phyloP scores from a whole-genome alignment of 1,140 invertebrate species.

The Nasonia giraulti region DNA sequence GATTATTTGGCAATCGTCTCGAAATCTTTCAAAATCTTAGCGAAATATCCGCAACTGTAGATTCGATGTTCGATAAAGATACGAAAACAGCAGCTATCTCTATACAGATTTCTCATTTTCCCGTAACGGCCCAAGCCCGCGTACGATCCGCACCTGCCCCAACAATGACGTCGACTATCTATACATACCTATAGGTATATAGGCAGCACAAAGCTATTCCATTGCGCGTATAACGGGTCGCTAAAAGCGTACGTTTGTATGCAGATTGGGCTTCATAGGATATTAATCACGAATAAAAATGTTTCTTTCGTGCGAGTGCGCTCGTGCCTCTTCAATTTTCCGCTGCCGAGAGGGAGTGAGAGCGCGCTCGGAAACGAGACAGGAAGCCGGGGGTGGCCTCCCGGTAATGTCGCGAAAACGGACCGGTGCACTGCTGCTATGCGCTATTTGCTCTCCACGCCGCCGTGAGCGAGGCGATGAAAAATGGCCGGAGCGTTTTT shows the following conservation, averaged over 20 bases:
- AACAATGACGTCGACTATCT: neutral
- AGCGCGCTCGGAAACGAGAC: neutral
- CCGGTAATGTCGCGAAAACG: constrained; percentile 21
- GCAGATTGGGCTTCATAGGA: constrained; percentile 42
- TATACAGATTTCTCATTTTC: constrained; percentile 63
- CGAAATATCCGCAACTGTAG: no score
- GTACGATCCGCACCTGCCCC: neutral
- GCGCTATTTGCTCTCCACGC: neutral
- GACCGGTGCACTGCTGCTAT: constrained; percentile 14
- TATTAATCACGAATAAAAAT: constrained; percentile 47
- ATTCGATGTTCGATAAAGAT: no score
- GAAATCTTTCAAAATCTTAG: no score
- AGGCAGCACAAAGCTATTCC: neutral
- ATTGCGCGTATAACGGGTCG: neutral
- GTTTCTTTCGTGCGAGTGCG: constrained; percentile 25
- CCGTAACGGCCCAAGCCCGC: constrained; percentile 1
- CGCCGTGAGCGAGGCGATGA: neutral
- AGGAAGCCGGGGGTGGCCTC: neutral
- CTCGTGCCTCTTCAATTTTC: constrained; percentile 42
- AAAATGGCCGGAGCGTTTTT: neutral
- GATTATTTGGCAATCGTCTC: no score
- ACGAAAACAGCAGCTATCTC: neutral
- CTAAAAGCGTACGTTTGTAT: constrained; percentile 17
- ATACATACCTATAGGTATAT: neutral
- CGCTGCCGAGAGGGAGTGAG: neutral